Evolutionary conservation across 2,797 vertebrate species (phyloP).

Genomic region (Cyclopterus lumpus): DNA sequence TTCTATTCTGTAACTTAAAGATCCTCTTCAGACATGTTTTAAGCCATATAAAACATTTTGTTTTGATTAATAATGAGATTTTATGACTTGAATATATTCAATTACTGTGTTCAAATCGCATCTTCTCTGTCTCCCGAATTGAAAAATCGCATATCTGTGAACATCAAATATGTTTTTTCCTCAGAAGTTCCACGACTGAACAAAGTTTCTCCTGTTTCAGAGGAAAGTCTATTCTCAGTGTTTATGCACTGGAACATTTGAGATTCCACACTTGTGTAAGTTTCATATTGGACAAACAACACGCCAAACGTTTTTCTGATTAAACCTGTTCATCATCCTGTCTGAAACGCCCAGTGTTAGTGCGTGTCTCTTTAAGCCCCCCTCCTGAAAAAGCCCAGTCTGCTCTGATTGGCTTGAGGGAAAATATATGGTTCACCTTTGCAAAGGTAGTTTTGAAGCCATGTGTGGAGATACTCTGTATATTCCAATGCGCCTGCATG

Average conservation of each 20-base stretch:
- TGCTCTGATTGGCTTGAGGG: neutral
- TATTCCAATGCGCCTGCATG: neutral
- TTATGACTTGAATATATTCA: neutral
- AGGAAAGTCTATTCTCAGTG: neutral
- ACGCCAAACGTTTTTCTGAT: neutral
- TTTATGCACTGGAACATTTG: no score
- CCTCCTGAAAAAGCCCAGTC: neutral
- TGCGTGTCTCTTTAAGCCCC: neutral
- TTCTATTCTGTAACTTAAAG: neutral
- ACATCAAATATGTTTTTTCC: neutral
- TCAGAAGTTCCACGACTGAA: neutral
- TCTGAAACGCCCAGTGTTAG: neutral
- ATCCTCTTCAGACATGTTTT: neutral
- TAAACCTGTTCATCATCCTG: neutral
- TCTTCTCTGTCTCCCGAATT: neutral
- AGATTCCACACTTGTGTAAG: no score
- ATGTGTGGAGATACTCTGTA: neutral
- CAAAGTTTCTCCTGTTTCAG: neutral
- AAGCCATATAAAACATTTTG: neutral
- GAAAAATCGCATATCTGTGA: neutral
- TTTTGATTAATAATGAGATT: neutral
- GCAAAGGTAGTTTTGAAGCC: neutral
- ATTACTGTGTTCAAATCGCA: neutral
- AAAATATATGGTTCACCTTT: neutral
- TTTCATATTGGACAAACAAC: neutral